phyloP scores from a whole-genome alignment of 2,113 vertebrate species.

The Nipponia nippon region DNA sequence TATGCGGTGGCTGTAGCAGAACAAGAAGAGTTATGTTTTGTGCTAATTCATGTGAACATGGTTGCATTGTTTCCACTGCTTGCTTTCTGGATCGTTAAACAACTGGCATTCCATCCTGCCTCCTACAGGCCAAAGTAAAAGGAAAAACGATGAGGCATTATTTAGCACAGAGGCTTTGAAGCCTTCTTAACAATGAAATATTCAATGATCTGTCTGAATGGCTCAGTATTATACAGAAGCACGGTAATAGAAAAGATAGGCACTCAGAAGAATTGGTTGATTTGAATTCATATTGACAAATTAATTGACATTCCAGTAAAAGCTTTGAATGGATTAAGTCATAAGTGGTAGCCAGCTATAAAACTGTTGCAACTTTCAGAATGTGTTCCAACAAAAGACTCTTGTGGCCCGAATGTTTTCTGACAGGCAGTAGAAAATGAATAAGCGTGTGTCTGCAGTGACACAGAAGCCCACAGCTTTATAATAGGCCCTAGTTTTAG shows the following conservation, averaged over 20 bases:
- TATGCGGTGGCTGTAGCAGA: not conserved
- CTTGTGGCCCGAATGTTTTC: constrained; percentile 18
- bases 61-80: constrained; percentile 39
- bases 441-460: not conserved
- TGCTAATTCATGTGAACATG: not conserved
- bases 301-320: constrained; percentile 21
- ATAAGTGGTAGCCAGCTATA: constrained; percentile 14
- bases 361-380: constrained; percentile 9
- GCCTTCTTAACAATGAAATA: constrained; percentile 22
- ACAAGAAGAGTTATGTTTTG: not conserved
- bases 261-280: not conserved
- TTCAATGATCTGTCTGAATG: not conserved
- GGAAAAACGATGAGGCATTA: not conserved
- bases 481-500: not conserved
- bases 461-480: constrained; percentile 11
- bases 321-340: constrained; percentile 36
- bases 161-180: constrained; percentile 5
- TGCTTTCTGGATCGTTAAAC: constrained; percentile 55
- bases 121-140: constrained; percentile 43
- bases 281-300: constrained; percentile 38
- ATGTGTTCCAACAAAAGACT: constrained; percentile 35
- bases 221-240: not conserved
- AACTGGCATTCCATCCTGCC: constrained; percentile 49
- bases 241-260: not conserved
- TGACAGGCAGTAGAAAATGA: constrained; percentile 28